Base-by-base conservation (phyloP, 2,797 vertebrate genomes). In the Sebastes cheni region DNA sequence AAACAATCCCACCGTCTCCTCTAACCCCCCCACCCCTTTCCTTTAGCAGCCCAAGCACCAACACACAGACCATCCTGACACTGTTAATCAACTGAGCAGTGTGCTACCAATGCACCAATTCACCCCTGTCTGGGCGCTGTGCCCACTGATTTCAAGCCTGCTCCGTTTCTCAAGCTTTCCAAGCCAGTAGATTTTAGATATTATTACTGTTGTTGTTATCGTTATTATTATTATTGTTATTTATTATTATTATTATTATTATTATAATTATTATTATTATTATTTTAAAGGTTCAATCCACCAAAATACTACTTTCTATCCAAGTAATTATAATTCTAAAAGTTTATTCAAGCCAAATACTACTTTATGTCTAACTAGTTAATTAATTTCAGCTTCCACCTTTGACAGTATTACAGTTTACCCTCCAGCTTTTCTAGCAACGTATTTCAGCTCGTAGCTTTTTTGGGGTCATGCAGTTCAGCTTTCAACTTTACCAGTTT, bases 1-100 rank as follows among this genome's bases (percentile, higher is more conserved):
- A 95, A 95, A 96, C 95, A 96, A 96, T 96, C 93, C 92, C 93
- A 90, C 91, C 82, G 92, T 92, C 92, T 94, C 92, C 89, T 86
- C 86, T 67, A 74, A 29, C 67, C 80, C 68, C 68, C 6, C 34
- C 39, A 42, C 2, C 39, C 39, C 39, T 6, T 42, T 42, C 39
- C 60, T 58, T 91, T 88, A 89, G 86, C 74, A 90, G 81, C 83
- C 92, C 89, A 92, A 89, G 87, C 85, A 87, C 81, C 87, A 86
- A 89, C 86, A 89, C 90, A 89, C 90, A 91, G 86, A 89, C 92
- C 86, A 86, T 93, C 92, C 92, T 94, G 92, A 93, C 93, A 94
- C 93, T 96, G 95, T 95, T 96, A 95, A 95, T 95, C 95, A 95
- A 94, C 91, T 91, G 86, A 93, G 90, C 88, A 85, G 88, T 86